Conservation (phyloP, 2,888 invertebrate genomes). For the Amblyteles armatorius region DNA sequence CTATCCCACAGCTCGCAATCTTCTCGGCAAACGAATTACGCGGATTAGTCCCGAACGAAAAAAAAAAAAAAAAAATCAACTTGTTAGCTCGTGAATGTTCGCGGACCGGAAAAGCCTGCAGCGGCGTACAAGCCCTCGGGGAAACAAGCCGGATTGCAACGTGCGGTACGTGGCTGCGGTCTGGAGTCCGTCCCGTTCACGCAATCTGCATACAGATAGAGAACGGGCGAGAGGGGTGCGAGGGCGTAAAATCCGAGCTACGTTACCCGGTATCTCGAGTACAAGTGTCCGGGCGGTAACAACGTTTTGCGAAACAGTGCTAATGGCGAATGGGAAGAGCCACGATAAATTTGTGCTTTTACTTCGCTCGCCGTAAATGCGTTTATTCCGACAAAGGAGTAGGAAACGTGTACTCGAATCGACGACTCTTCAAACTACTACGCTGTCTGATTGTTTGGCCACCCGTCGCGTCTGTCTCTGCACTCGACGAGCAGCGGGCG, state of each 20-base stretch:
- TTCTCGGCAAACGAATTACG: neutral
- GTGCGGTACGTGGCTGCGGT: slow-evolving; percentile 13
- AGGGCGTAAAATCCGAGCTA: slow-evolving; percentile 4
- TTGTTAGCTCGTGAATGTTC: slow-evolving; percentile 21
- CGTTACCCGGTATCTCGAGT: neutral
- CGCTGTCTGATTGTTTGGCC: slow-evolving; percentile 7
- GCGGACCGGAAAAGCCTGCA: slow-evolving; percentile 6
- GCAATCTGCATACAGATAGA: slow-evolving; percentile 71
- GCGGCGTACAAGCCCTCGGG: neutral
- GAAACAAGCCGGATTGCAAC: slow-evolving; percentile 23
- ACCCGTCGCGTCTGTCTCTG: neutral
- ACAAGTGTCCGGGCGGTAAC: neutral
- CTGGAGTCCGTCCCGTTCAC: slow-evolving; percentile 37
- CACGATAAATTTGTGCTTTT: slow-evolving; percentile 8
- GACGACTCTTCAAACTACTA: slow-evolving; percentile 41
- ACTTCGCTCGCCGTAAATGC: neutral
- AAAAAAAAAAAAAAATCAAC: slow-evolving; percentile 1
- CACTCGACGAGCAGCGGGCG: slow-evolving; percentile 15
- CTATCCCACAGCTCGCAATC: neutral
- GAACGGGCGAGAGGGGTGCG: neutral
- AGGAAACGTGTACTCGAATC: slow-evolving; percentile 16
- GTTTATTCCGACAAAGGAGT: slow-evolving; percentile 1
- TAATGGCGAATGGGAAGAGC: neutral
- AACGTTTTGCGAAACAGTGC: neutral
- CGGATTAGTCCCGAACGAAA: neutral